Base-by-base conservation (phyloP, 2,888 invertebrate species). In the Drosophila flavopinicola region DNA sequence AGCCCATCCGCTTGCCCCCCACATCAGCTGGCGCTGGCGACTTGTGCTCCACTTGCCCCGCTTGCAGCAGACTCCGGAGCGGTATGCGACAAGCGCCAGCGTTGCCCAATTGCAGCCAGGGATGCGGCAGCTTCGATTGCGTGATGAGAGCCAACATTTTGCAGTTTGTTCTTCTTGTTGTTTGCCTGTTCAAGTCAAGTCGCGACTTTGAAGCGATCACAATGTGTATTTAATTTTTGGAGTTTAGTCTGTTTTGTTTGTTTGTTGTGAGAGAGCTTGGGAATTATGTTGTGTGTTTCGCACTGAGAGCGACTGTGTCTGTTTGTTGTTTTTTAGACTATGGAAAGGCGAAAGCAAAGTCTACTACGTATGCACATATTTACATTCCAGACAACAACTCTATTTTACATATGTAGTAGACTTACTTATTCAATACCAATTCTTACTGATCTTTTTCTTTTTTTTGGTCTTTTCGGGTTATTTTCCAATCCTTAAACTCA, bases 61-160 rank as follows among this genome's bases (percentile, higher is more conserved):
- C 9, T 35, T 17, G 6, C 35, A 17, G 9, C 3, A 10, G 10
- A 2, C n/a, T 1, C 1, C 9, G 13, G 3, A 32, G 6, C 0
- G 59, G 32, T 1, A 59, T 1, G 0, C 32, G 41, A 0, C 49
- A 15, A 3, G 29, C 6, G 1, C 15, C 6, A 2, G 9, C n/a
- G 2, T 2, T 20, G 10, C 48, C 41, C 9, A 17, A 17, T 0
- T 66, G 74, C 39, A 59, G 4, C 60, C 60, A 73, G 3, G 49
- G 27, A 32, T 51, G 54, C 13, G 37, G 33, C 24, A 35, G 10
- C 30, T 35, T 52, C 10, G 69, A 38, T 27, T 70, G 47, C 0
- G 61, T 52, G 11, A 70, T 51, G 9, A 70, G 42, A 2, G 61
- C 74, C 27, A 70, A 48, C 68, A 73, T 67, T 25, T 29, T 41